Conservation (phyloP, 2,113 vertebrate species). For the Panthera tigris region DNA sequence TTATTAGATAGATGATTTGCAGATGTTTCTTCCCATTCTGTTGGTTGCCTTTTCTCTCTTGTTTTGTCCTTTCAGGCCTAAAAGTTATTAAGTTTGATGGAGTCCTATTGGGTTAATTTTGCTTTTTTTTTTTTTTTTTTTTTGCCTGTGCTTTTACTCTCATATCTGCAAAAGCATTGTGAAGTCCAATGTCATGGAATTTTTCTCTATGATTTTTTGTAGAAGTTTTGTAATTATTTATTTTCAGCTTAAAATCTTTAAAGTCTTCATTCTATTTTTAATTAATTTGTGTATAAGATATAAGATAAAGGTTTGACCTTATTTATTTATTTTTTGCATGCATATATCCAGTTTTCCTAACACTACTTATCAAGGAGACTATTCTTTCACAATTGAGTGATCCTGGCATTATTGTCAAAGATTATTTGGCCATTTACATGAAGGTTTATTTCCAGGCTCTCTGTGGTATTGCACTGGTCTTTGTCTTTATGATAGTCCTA, state of each 20-base stretch:
- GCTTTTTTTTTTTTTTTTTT: neutral
- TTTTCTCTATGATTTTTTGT: neutral
- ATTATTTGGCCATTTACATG: neutral
- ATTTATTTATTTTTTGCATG: neutral
- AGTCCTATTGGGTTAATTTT: neutral
- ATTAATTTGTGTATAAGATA: neutral
- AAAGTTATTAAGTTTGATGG: neutral
- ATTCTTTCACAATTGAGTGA: neutral
- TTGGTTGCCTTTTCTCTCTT: neutral
- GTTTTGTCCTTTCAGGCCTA: neutral
- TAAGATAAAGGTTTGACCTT: neutral
- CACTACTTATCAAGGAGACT: neutral
- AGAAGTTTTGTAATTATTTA: neutral
- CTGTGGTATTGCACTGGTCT: neutral
- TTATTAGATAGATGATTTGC: neutral
- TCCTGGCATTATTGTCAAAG: neutral
- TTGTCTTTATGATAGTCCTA: neutral
- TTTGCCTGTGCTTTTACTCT: neutral
- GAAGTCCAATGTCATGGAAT: neutral
- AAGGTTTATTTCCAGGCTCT: neutral
- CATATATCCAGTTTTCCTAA: neutral
- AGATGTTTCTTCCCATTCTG: neutral
- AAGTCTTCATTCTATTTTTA: neutral
- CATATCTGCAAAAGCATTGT: neutral
- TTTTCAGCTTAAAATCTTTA: neutral